Base-by-base conservation (phyloP, 2,888 invertebrate species). In the Drosophila borborema region DNA sequence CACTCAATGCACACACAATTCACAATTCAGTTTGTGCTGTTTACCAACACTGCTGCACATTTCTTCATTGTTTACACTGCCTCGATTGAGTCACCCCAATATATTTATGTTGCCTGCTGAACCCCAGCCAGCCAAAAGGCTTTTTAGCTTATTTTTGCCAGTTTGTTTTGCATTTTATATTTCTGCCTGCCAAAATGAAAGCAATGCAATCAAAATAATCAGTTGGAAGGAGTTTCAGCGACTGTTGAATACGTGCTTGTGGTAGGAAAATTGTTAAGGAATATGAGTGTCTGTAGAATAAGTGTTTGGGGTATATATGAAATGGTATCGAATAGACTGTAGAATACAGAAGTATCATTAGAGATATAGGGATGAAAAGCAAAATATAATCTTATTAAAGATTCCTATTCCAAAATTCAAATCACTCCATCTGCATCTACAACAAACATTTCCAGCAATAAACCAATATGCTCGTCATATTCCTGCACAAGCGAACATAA, bases 111-210 rank as follows among this genome's bases (percentile, higher is more conserved):
- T n/a, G 51, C 18, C 12, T 9, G 28, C 31, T n/a, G 7, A 3
- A 6, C 46, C 46, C 46, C 41, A 41, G 14, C 20, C 20, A 9
- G 23, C 31, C 9, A 45, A 34, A 34, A 23, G 14, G 46, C 40
- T 14, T 46, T 61, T 60, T 49, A 23, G 49, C 9, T 77, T 41
- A 56, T 38, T 48, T 49, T 64, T 46, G 36, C 54, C 65, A 49
- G 63, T 65, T 56, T 61, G 62, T 62, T 49, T 60, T 65, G 14
- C 38, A 36, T 46, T 66, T 74, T 60, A 38, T 65, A 53, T 51
- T 56, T 53, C 53, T 31, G 18, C 51, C 51, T 12, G 51, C 14
- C 51, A 8, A 51, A 51, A 51, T 51, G 34, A 51, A 51, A 51
- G 51, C 51, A 51, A 36, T 34, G 51, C 51, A 51, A 36, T 34